These are phyloP conservation scores for Andrena praecox DNA, from an alignment of 2,888 invertebrate species.

Conservation along the genomic window DNA sequence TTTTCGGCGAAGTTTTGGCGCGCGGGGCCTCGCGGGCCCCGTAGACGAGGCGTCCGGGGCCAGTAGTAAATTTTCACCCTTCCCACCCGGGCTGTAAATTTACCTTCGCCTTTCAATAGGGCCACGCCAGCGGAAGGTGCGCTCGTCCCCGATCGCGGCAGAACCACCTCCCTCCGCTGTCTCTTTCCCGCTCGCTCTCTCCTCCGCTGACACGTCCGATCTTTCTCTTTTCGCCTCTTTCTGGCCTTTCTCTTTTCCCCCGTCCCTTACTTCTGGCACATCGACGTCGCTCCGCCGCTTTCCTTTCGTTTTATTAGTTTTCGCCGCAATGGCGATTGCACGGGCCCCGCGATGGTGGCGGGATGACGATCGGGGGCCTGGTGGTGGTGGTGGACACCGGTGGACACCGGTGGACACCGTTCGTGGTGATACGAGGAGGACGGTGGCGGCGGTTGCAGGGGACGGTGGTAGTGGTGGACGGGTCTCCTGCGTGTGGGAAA, in stretches of 20 bases:
- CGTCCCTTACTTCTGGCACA: neutral
- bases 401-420: constrained; percentile 44
- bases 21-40: constrained; percentile 32
- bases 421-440: constrained; percentile 68
- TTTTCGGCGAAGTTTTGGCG: constrained; percentile 74
- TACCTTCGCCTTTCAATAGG: constrained; percentile 77
- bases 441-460: constrained; percentile 42
- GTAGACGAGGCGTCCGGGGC: constrained; percentile 52
- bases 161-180: constrained; percentile 24
- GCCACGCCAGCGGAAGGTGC: constrained; percentile 60
- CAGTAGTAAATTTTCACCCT: constrained; percentile 81
- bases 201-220: neutral
- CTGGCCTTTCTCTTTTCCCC: constrained; percentile 38
- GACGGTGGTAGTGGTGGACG: constrained; percentile 53
- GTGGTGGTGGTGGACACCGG: constrained; percentile 51
- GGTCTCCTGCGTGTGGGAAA: constrained; percentile 47
- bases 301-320: constrained; percentile 66
- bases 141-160: constrained; percentile 19
- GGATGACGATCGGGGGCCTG: constrained; percentile 29
- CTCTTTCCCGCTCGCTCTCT: neutral
- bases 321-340: constrained; percentile 69
- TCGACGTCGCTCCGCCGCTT: constrained; percentile 44
- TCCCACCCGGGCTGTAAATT: constrained; percentile 78
- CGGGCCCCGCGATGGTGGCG: constrained; percentile 65
- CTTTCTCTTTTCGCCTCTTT: constrained; percentile 12